Conservation (phyloP, 2,113 vertebrate genomes). For the Xenopus borealis region DNA sequence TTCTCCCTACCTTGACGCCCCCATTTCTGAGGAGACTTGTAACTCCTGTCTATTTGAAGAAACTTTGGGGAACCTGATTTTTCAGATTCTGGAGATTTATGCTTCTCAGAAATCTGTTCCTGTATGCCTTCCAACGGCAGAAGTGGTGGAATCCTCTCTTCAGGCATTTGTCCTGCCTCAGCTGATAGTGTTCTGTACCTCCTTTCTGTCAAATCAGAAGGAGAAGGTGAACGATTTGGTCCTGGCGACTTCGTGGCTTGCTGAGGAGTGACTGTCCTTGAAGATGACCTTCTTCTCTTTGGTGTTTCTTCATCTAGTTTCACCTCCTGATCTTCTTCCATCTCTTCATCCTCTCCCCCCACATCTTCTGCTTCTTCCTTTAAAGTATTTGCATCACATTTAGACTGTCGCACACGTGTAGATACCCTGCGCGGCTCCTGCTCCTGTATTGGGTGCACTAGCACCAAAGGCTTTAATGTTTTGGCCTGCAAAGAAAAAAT, state of each 20-base stretch:
- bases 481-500: conserved; percentile 52
- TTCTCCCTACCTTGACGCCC: conserved; percentile 10
- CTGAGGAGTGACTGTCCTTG: conserved; percentile 24
- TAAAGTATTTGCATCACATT: conserved; percentile 54
- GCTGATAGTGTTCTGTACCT: conserved; percentile 18
- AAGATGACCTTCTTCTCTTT: conserved; percentile 14
- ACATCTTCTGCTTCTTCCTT: conserved; percentile 46
- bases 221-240: conserved; percentile 4
- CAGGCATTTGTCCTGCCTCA: conserved; percentile 41
- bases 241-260: conserved; percentile 45
- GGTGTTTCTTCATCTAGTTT: conserved; percentile 44
- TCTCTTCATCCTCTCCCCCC: conserved; percentile 53
- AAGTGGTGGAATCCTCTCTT: conserved; percentile 35
- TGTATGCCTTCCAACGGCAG: conserved; percentile 14
- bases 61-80: conserved; percentile 8
- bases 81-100: not conserved
- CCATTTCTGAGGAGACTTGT: conserved; percentile 43
- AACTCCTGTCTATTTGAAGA: conserved; percentile 43
- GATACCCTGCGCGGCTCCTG: conserved; percentile 58
- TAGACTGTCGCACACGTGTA: conserved; percentile 54
- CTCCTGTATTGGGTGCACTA: conserved; percentile 48
- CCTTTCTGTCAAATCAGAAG: conserved; percentile 11
- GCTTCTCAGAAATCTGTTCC: conserved; percentile 14
- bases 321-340: conserved; percentile 52
- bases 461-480: conserved; percentile 53